phyloP scores from a whole-genome alignment of 1,140 invertebrate genomes.

The Ceratina calcarata region DNA sequence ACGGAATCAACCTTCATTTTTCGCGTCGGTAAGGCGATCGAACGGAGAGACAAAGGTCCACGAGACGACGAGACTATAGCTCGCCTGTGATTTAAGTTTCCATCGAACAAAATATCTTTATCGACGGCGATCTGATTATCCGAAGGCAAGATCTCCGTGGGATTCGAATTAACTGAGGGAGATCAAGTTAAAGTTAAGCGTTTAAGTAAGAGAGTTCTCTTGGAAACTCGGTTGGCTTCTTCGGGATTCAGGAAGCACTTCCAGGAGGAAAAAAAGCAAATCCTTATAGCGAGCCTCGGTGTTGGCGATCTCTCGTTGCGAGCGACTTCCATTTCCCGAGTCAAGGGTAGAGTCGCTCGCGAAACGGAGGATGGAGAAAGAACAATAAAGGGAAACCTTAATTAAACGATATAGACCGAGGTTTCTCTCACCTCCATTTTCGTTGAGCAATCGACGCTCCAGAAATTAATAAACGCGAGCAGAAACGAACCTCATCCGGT shows the following conservation, averaged over 20 bases:
- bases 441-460: not conserved
- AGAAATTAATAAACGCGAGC: conserved; percentile 10
- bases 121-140: conserved; percentile 1
- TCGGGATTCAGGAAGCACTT: conserved; percentile 43
- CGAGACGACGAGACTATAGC: no score
- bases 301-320: conserved; percentile 31
- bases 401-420: conserved; percentile 48
- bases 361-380: conserved; percentile 12
- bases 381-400: conserved; percentile 42
- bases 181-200: conserved; percentile 53
- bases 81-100: no score
- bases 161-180: conserved; percentile 47
- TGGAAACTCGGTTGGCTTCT: conserved; percentile 35
- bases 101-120: not conserved
- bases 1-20: no score
- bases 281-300: conserved; percentile 27
- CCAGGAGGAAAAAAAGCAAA: conserved; percentile 43
- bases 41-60: no score
- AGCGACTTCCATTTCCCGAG: conserved; percentile 6
- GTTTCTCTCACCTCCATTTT: not conserved
- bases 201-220: conserved; percentile 22
- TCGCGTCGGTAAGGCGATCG: no score
- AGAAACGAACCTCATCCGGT: not conserved
- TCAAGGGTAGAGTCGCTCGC: not conserved
- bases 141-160: conserved; percentile 25